Evolutionary conservation across 2,113 vertebrate species (phyloP).

Genomic region (Melanotaenia duboulayi): DNA sequence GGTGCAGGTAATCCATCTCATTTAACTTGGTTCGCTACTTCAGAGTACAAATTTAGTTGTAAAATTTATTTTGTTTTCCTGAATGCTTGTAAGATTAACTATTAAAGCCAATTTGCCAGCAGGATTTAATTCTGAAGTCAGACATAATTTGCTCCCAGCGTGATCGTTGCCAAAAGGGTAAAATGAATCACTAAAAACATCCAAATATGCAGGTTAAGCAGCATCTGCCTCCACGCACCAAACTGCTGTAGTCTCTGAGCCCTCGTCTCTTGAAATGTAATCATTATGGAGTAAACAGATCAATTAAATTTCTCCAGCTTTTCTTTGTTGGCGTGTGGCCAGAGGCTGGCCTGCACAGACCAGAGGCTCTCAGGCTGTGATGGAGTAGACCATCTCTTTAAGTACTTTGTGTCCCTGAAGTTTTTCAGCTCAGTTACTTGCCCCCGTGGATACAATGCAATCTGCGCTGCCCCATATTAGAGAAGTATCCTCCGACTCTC

Average conservation of each 20-base stretch:
- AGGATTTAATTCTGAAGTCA: neutral
- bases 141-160: neutral
- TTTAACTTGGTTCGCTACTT: neutral
- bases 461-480: conserved; percentile 72
- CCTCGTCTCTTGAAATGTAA: conserved; percentile 2
- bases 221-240: neutral
- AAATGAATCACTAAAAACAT: conserved; percentile 9
- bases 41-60: neutral
- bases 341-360: conserved; percentile 15
- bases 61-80: neutral
- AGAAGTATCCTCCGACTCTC: conserved; percentile 50
- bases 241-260: neutral
- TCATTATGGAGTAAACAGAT: conserved; percentile 16
- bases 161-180: neutral
- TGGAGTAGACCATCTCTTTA: conserved; percentile 36
- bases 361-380: neutral
- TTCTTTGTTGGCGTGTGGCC: conserved; percentile 10
- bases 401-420: conserved; percentile 61
- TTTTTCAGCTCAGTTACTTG: neutral
- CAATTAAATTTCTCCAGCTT: conserved; percentile 17
- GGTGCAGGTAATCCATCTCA: conserved; percentile 1
- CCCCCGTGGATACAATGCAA: conserved; percentile 55
- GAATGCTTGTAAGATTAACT: neutral
- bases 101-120: neutral
- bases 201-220: neutral